Base-by-base conservation (phyloP, 2,888 invertebrate species). In the Synergus umbraculus region DNA sequence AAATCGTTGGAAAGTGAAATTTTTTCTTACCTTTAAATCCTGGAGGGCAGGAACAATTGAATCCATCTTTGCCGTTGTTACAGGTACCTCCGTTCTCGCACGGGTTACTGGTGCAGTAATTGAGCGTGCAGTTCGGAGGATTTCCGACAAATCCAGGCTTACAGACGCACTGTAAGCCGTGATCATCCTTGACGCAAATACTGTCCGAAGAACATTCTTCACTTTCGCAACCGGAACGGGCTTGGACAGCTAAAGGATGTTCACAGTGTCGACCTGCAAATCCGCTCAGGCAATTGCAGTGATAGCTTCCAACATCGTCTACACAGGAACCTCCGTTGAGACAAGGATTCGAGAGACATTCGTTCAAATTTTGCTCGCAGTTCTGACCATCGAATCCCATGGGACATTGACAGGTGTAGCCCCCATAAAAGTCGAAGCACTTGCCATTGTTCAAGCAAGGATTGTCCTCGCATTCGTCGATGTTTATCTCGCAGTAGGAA, bases 391-490 rank as follows among this genome's bases (percentile, higher is more conserved):
- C 95, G 93, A 95, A 97, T n/a, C 97, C 97, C 13, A 94, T 93
- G 78, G 93, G 93, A 92, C 97, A 97, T 87, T 95, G 95, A 91
- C 97, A 97, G 85, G 95, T 93, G 89, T 95, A 97, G 76, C 95
- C 94, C 15, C 97, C 97, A 91, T 97, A 97, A 78, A 95, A 96
- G 92, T 97, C 96, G 92, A 95, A 97, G 92, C 97, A 97, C 66
- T 94, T 93, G 43, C 97, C 97, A 84, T 95, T 94, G 85, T 97
- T 96, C 73, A 94, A 90, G 87, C 96, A 96, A 18, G 97, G 96
- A 92, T 97, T 96, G 22, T 93, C 90, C 87, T 96, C 96, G 91
- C 97, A 97, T 12, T 95, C 93, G 83, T 93, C 93, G 41, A 86
- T 81, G 92, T 97, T 97, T 18, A 93, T 91, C 87, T 97, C 96